Evolutionary conservation across 2,113 vertebrate genomes (phyloP).

Genomic region (Barnardius zonarius): DNA sequence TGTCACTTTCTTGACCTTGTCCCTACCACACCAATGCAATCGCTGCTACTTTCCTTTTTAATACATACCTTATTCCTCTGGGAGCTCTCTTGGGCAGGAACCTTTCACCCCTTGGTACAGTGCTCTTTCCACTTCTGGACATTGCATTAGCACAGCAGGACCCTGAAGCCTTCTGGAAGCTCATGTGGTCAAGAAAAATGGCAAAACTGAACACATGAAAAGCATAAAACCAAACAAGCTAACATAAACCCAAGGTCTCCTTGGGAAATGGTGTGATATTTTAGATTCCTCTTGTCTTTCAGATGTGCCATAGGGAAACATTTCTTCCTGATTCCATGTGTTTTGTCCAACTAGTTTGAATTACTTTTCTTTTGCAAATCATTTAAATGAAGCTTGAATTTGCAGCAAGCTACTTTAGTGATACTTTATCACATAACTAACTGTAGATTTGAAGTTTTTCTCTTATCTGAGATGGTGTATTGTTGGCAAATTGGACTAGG

Average conservation of each 20-base stretch:
- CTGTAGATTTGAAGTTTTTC: background rate
- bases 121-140: background rate
- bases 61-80: background rate
- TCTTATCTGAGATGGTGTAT: background rate
- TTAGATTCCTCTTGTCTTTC: background rate
- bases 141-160: background rate
- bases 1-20: background rate
- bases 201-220: accelerated
- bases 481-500: background rate
- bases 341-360: background rate
- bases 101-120: background rate
- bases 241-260: background rate
- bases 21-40: background rate
- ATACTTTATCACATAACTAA: background rate
- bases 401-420: background rate
- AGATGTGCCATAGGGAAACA: background rate
- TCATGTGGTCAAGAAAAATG: background rate
- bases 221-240: background rate
- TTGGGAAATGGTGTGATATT: background rate
- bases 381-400: background rate
- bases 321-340: background rate
- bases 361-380: background rate
- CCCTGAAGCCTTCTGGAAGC: background rate
- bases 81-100: background rate
- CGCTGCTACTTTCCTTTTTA: background rate